Base-by-base conservation (phyloP, 2,797 vertebrate genomes). In the Gymnodraco acuticeps region DNA sequence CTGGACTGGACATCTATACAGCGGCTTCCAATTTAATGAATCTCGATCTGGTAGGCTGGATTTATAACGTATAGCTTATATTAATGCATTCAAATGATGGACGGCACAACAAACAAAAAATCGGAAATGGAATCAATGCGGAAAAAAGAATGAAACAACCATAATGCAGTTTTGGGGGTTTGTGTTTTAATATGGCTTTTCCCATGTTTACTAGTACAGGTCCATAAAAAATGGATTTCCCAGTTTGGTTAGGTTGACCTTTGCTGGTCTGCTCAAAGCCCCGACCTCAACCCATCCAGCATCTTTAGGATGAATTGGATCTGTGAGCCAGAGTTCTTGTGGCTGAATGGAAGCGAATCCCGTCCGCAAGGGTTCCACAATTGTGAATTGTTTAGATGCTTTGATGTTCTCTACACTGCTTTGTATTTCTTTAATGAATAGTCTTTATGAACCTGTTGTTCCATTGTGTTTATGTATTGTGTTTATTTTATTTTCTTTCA, bases 11-110 rank as follows among this genome's bases (percentile, higher is more conserved):
- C 70, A 13, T 68, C 4, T 46, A 47, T 47, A 47, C 27, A 38
- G 33, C 33, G 33, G 33, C 33, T 38, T 38, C 33, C 51, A 41
- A 3, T 73, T 19, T 73, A 68, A 84, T 64, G 62, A 51, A 80
- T 59, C 33, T 58, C 0, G 10, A 64, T 63, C 51, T 51, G 33
- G 15, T 1, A 9, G 42, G 45, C 16, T 31, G 46, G 59, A 77
- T 81, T 75, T 68, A 73, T 11, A 43, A 9, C 45, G 13, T 62
- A 60, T 2, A 42, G 31, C 7, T 41, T n/a, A 23, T 13, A 33
- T 47, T 38, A 50, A 61, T 46, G 5, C 7, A 23, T 47, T 41
- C 13, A 55, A 45, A 47, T 19, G n/a, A 69, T 23, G 38, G 4
- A 16, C 10, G 33, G 75, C 48, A 2, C n/a, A 68, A 3, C 14